These are phyloP conservation scores for Sipha maydis DNA, from an alignment of 2,888 invertebrate species.

Conservation along the genomic window DNA sequence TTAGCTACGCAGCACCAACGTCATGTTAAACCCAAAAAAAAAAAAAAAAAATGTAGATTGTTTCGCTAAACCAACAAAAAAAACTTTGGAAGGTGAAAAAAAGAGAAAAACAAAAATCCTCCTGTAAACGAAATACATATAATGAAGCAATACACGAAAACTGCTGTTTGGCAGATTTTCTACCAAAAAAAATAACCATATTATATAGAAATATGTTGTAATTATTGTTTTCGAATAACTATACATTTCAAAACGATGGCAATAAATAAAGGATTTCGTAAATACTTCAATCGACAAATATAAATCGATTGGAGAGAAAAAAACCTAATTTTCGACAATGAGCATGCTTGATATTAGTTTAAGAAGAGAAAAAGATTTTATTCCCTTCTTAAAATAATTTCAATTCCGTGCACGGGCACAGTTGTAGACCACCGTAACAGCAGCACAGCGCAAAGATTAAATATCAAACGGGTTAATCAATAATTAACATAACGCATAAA, in stretches of 20 bases:
- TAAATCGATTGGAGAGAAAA: neutral
- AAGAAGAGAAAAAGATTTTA: no score
- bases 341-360: no score
- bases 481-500: neutral
- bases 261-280: neutral
- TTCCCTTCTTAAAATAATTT: neutral
- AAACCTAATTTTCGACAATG: neutral
- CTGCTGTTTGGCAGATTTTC: neutral
- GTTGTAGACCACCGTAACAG: no score
- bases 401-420: no score
- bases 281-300: neutral
- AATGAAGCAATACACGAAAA: neutral
- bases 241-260: no score
- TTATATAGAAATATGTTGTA: neutral
- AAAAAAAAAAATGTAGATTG: slow-evolving; percentile 25
- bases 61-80: neutral
- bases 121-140: no score
- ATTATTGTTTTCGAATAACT: neutral
- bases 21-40: neutral
- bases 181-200: neutral
- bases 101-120: neutral
- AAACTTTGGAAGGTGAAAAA: neutral
- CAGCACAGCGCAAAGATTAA: neutral
- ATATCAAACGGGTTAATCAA: slow-evolving; percentile 3
- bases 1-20: no score